Base-by-base conservation (phyloP, 2,113 vertebrate species). In the Mus pahari region DNA sequence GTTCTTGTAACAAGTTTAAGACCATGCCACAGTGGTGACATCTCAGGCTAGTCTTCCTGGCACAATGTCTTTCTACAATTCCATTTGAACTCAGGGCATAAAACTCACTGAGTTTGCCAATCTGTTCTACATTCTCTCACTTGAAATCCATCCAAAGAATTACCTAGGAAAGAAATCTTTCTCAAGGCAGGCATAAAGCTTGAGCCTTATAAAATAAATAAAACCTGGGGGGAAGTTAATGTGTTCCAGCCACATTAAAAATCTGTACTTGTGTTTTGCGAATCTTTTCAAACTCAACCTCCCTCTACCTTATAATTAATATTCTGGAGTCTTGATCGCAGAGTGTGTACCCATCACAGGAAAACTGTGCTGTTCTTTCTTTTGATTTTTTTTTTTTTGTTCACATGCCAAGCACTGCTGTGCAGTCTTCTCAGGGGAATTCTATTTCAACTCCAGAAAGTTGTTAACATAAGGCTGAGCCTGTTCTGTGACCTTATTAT, bases 401-500 rank as follows among this genome's bases (percentile, higher is more conserved):
- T 92, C 94, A 73, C 79, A 96, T 55, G 98, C 97, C 98, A 98
- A 98, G 70, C 31, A 70, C 90, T 98, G 97, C 97, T 97, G 95
- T 8, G 3, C 83, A 89, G 92, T 11, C 95, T 96, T 97, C 98
- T 96, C 73, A 79, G 83, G 97, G 98, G 98, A 98, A 98, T 97
- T 97, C 83, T 90, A 58, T 96, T 98, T 98, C 98, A 98, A 94
- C 98, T 98, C 92, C 33, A 26, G 95, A 96, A 98, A 98, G 97
- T 66, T 98, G 98, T 98, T 98, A 98, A 98, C 98, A 98, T 97
- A 98, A 98, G 98, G 98, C 97, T 98, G 97, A 98, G 97, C 94
- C 96, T 96, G 96, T 98, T 95, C 97, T 92, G n/a, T 97, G 98
- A 97, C 97, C 92, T 97, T 98, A 98, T 97, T 95, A 96, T 98